Base-by-base conservation (phyloP, 2,888 invertebrate species). In the Suillia variegata region DNA sequence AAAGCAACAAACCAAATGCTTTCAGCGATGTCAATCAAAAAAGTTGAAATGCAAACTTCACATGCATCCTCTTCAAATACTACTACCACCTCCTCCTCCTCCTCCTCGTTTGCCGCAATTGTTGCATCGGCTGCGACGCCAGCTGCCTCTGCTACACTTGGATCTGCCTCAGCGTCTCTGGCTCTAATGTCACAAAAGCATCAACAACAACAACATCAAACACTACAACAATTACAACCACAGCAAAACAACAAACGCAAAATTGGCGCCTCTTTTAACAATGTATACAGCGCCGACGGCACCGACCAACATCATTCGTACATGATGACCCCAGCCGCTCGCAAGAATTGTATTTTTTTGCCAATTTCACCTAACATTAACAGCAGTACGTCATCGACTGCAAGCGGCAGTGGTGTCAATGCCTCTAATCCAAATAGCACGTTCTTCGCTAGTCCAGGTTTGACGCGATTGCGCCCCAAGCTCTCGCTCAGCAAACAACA, bases 341-440 rank as follows among this genome's bases (percentile, higher is more conserved):
- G 91, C 50, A 89, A 91, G 76, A 90, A 91, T 75, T 94, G 92
- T 77, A 92, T 90, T 79, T 94, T 94, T 74, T 90, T 91, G 26
- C 94, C 94, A 0, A 94, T 94, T 74, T 92, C 93, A 33, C 92
- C 92, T 8, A 59, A 86, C 45, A 78, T 72, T 15, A 74, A 72
- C 58, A 65, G 61, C 17, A 55, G 61, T 17, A 17, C 61, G 42
- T 45, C 54, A n/a, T 34, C 38, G 1, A 38, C 26, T 26, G 21
- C 54, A 34, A 49, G 34, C 18, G 62, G 33, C 18, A 54, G n/a
- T 33, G 38, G 24, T 18, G 45, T 21, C 26, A 48, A 31, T 33
- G 50, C 24, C 2, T 62, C 45, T 8, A 65, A 65, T 58, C 34
- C 59, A 45, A 65, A 57, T 55, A 20, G 17, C n/a, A 70, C 63